These are phyloP conservation scores for Drosophila vallismaia DNA, from an alignment of 2,888 invertebrate genomes.

Conservation along the genomic window DNA sequence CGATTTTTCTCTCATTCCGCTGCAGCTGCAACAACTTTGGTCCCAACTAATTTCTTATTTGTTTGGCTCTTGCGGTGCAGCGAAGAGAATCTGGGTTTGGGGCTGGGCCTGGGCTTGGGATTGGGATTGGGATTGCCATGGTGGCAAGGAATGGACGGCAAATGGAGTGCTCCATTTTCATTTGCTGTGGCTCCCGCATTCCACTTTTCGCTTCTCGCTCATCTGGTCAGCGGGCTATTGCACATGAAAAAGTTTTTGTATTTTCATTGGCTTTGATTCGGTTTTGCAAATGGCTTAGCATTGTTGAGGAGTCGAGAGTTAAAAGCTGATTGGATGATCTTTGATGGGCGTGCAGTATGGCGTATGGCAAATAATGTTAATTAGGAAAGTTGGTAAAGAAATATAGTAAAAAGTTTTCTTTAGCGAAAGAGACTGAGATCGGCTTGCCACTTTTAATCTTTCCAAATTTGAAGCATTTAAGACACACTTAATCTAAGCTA, in stretches of 20 bases:
- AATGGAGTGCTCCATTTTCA: constrained; percentile 72
- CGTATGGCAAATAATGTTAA: constrained; percentile 42
- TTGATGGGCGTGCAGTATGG: constrained; percentile 20
- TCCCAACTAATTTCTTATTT: constrained; percentile 78
- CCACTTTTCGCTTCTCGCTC: constrained; percentile 29
- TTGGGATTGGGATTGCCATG: constrained; percentile 14
- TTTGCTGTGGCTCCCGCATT: constrained; percentile 42
- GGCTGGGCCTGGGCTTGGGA: not conserved
- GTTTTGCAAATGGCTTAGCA: constrained; percentile 50
- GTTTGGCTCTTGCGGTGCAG: constrained; percentile 68
- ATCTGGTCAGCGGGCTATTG: constrained; percentile 58
- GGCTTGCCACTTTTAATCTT: not conserved
- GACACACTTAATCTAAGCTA: constrained; percentile 15
- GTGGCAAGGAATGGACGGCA: constrained; percentile 44
- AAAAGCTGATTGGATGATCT: constrained; percentile 49
- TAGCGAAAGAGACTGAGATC: not conserved
- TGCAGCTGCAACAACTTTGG: constrained; percentile 76
- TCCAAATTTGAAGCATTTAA: not conserved
- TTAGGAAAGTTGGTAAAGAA: constrained; percentile 6
- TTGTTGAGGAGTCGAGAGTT: constrained; percentile 49
- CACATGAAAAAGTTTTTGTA: constrained; percentile 72
- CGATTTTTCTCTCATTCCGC: constrained; percentile 48
- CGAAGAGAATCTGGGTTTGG: constrained; percentile 16
- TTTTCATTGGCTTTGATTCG: constrained; percentile 62
- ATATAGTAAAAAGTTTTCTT: constrained; percentile 33